These are phyloP conservation scores for Acrobasis repandana DNA, from an alignment of 2,888 invertebrate species.

Conservation along the genomic window DNA sequence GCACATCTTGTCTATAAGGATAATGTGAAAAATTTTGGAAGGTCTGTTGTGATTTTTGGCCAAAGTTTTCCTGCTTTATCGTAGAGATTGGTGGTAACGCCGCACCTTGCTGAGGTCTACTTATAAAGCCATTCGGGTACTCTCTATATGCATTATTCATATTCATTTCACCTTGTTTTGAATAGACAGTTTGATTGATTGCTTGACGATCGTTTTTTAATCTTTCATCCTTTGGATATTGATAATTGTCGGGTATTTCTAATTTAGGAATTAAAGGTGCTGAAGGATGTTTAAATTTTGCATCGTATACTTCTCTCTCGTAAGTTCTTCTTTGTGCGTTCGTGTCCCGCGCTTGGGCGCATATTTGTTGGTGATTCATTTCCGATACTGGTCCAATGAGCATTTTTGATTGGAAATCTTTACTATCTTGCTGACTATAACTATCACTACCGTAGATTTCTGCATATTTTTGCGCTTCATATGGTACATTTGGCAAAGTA, in stretches of 20 bases:
- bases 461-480: slow-evolving; percentile 76
- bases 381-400: slow-evolving; percentile 81
- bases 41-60: slow-evolving; percentile 58
- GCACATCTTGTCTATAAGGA: slow-evolving; percentile 53
- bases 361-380: slow-evolving; percentile 76
- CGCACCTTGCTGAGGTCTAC: slow-evolving; percentile 57
- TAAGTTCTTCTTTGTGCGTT: slow-evolving; percentile 73
- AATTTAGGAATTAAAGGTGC: slow-evolving; percentile 75
- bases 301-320: slow-evolving; percentile 69
- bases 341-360: slow-evolving; percentile 58
- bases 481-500: slow-evolving; percentile 63
- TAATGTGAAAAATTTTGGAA: slow-evolving; percentile 66
- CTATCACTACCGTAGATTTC: slow-evolving; percentile 75
- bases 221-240: slow-evolving; percentile 69
- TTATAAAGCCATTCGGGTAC: slow-evolving; percentile 55
- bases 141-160: slow-evolving; percentile 57
- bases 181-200: slow-evolving; percentile 51
- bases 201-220: slow-evolving; percentile 58
- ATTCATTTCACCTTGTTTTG: slow-evolving; percentile 51
- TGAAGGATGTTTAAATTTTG: slow-evolving; percentile 70
- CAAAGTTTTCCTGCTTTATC: slow-evolving; percentile 76
- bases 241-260: slow-evolving; percentile 72
- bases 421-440: slow-evolving; percentile 76
- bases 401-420: slow-evolving; percentile 82
- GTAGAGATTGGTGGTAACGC: slow-evolving; percentile 77